Percentiles rank a stretch among this genome's conserved stretches.
Conservation (phyloP, 2,797 vertebrate genomes). For the Notolabrus celidotus region DNA sequence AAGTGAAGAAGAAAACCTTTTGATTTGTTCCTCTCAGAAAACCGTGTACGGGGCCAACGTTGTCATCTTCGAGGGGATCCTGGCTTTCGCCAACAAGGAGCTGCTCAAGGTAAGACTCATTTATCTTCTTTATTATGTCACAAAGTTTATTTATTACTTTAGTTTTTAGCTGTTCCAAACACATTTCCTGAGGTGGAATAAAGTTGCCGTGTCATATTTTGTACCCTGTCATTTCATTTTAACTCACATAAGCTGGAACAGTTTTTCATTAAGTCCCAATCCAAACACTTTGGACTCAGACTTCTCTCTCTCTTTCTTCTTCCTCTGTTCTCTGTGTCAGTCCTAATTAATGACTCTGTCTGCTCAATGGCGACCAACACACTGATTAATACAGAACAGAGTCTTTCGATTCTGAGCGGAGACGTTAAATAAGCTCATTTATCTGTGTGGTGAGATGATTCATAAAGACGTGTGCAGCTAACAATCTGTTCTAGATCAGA, state of each 20-base stretch:
- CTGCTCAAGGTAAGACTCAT: slow-evolving; percentile 87
- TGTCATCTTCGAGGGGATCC: slow-evolving; percentile 93
- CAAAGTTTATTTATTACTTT: background rate
- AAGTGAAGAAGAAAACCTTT: background rate
- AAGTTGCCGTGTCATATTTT: background rate
- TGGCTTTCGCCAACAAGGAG: slow-evolving; percentile 94
- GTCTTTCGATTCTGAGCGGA: background rate
- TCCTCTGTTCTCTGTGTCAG: background rate
- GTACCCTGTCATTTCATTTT: background rate
- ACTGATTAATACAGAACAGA: slow-evolving; percentile 41
- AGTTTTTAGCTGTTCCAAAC: background rate
- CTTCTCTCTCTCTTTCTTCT: background rate
- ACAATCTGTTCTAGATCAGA: too few species aligned
- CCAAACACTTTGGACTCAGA: background rate
- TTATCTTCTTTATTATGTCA: background rate
- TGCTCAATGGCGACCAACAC: slow-evolving; percentile 1
- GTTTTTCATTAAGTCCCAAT: too few species aligned
- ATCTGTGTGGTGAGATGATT: background rate
- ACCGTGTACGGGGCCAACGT: slow-evolving; percentile 93
- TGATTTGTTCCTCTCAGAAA: slow-evolving; percentile 83
- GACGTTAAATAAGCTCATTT: slow-evolving; percentile 17
- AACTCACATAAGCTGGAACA: background rate
- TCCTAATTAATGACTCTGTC: slow-evolving; percentile 51
- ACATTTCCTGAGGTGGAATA: too few species aligned
- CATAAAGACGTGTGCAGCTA: background rate